phyloP scores from a whole-genome alignment of 1,140 invertebrate genomes.

The Orussus abietinus region DNA sequence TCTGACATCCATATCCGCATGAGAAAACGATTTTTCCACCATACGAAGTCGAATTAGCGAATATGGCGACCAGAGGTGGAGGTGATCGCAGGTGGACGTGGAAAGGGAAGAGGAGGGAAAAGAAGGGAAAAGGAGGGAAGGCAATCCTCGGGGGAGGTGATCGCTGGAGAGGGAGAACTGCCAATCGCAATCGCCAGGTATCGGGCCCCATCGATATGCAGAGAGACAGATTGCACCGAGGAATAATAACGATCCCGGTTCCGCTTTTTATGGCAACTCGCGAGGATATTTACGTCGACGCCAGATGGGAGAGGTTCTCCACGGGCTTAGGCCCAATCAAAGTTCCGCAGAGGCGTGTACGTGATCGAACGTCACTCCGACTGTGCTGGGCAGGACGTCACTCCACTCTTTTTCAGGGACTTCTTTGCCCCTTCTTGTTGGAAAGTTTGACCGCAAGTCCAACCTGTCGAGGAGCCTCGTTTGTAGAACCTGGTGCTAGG shows the following conservation, averaged over 20 bases:
- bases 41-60: slow-evolving; percentile 31
- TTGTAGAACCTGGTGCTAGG: too few relatives aligned
- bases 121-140: slow-evolving; percentile 3
- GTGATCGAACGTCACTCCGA: too few relatives aligned
- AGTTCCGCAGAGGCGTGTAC: slow-evolving; percentile 25
- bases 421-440: too few relatives aligned
- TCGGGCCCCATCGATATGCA: background rate
- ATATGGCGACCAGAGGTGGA: slow-evolving; percentile 29
- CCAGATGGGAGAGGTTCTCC: slow-evolving; percentile 18
- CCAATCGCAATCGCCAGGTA: slow-evolving; percentile 24
- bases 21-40: too few relatives aligned
- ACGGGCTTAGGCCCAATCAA: slow-evolving; percentile 27
- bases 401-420: too few relatives aligned
- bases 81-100: slow-evolving; percentile 5
- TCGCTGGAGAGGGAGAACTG: slow-evolving; percentile 19
- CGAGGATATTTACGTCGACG: slow-evolving; percentile 7
- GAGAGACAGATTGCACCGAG: slow-evolving; percentile 14
- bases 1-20: too few relatives aligned
- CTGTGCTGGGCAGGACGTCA: too few relatives aligned
- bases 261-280: too few relatives aligned
- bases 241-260: slow-evolving; percentile 18
- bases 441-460: too few relatives aligned
- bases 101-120: slow-evolving; percentile 8
- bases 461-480: too few relatives aligned
- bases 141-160: slow-evolving; percentile 2